A percentile compares a stretch with the other conserved stretches of the same genome.
These are phyloP conservation scores for Gobius niger DNA, from an alignment of 2,113 vertebrate species.

Conservation along the genomic window DNA sequence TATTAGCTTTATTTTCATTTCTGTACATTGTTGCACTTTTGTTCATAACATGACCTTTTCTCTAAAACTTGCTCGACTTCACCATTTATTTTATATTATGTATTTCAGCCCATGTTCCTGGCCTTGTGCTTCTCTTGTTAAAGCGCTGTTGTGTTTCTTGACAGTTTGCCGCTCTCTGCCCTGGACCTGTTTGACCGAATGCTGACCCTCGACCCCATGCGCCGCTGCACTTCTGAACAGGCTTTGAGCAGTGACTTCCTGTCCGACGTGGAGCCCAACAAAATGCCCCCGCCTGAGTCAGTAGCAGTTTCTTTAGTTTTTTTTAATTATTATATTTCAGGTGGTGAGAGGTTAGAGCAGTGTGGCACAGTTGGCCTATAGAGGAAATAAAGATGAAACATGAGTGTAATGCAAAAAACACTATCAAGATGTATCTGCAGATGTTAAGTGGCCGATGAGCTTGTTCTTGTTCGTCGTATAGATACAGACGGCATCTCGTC, in stretches of 20 bases:
- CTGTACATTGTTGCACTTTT: not conserved
- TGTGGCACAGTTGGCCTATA: not conserved
- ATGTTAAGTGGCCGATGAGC: too few relatives aligned
- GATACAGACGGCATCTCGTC: too few relatives aligned
- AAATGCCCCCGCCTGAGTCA: slow-evolving; percentile 97
- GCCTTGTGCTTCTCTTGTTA: not conserved
- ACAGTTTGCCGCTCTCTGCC: slow-evolving; percentile 86
- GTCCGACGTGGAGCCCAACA: slow-evolving; percentile 90
- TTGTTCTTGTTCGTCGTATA: too few relatives aligned
- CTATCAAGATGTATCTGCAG: too few relatives aligned
- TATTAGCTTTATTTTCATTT: not conserved
- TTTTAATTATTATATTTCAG: not conserved
- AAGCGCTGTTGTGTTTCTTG: slow-evolving; percentile 23
- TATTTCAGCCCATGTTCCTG: not conserved
- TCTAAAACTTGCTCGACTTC: not conserved
- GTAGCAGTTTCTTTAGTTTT: slow-evolving; percentile 45
- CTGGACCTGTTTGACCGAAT: slow-evolving; percentile 96
- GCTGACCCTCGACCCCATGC: slow-evolving; percentile 93
- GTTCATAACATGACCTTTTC: not conserved
- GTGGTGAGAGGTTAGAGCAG: not conserved
- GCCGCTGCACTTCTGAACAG: slow-evolving; percentile 93
- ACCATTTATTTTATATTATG: too few relatives aligned
- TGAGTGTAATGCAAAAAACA: too few relatives aligned
- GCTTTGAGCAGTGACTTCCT: slow-evolving; percentile 92
- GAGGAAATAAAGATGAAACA: not conserved